Percentiles rank a stretch among this genome's conserved stretches.
Conservation (phyloP, 2,888 invertebrate species). For the Prionchulus punctatus region DNA sequence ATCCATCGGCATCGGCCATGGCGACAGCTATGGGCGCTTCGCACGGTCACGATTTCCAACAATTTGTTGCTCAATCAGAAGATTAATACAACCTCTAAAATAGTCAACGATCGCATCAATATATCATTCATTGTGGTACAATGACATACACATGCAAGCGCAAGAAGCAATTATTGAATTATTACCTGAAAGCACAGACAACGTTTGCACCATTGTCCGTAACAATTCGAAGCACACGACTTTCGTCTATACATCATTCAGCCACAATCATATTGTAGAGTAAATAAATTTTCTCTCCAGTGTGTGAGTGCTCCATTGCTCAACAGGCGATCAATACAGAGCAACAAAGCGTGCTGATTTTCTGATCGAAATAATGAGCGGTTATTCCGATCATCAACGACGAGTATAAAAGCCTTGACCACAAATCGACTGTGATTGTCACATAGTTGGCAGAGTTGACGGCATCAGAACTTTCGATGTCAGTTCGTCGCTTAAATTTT, state of each 20-base stretch:
- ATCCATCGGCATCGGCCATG: too few species aligned
- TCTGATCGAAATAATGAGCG: not conserved
- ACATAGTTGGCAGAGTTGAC: too few species aligned
- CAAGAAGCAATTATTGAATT: not conserved
- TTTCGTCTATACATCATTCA: not conserved
- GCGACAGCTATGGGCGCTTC: not conserved
- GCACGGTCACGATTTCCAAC: not conserved
- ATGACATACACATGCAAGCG: not conserved
- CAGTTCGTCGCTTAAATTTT: too few species aligned
- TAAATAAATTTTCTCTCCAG: too few species aligned
- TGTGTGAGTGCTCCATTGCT: not conserved
- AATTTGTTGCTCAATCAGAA: not conserved
- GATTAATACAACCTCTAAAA: not conserved
- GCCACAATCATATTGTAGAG: not conserved
- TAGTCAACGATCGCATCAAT: too few species aligned
- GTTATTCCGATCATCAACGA: not conserved
- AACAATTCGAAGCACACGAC: not conserved
- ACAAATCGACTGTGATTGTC: too few species aligned
- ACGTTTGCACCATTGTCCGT: not conserved
- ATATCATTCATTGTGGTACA: too few species aligned
- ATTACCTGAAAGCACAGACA: not conserved
- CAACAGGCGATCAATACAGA: not conserved
- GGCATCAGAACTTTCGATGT: too few species aligned
- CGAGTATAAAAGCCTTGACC: too few species aligned
- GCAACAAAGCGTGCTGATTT: not conserved